A percentile compares a stretch with the other conserved stretches of the same genome.
phyloP scores from a whole-genome alignment of 1,140 invertebrate genomes.

The Leptestheria dahalacensis region DNA sequence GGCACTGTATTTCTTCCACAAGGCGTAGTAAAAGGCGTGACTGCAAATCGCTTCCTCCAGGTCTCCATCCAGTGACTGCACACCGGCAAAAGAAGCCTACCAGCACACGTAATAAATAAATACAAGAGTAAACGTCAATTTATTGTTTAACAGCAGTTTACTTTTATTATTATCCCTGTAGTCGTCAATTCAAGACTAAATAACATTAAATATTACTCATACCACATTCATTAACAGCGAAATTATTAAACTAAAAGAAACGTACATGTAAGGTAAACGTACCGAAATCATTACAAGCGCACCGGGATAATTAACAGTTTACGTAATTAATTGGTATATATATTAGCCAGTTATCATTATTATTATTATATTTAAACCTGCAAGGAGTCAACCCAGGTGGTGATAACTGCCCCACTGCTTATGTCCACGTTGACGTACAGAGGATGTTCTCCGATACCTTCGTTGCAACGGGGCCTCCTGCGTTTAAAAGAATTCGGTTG shows the following conservation, averaged over 20 bases:
- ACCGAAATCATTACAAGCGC: too few relatives aligned
- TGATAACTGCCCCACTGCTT: constrained; percentile 42
- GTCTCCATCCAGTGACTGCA: constrained; percentile 49
- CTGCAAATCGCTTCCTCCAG: constrained; percentile 54
- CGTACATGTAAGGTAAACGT: too few relatives aligned
- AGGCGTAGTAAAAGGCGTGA: constrained; percentile 47
- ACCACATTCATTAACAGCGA: too few relatives aligned
- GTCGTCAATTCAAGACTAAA: too few relatives aligned
- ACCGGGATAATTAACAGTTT: too few relatives aligned
- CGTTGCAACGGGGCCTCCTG: constrained; percentile 39
- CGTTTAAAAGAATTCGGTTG: constrained; percentile 17
- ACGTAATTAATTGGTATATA: too few relatives aligned
- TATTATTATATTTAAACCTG: constrained; percentile 28
- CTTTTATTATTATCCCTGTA: too few relatives aligned
- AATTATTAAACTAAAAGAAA: too few relatives aligned
- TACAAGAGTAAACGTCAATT: neutral
- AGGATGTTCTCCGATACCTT: constrained; percentile 43
- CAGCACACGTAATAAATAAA: neutral
- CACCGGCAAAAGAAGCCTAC: constrained; percentile 40
- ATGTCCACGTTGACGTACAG: constrained; percentile 58
- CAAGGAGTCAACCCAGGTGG: constrained; percentile 51
- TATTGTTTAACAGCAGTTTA: too few relatives aligned
- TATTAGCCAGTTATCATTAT: neutral
- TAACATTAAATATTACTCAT: too few relatives aligned
- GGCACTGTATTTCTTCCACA: constrained; percentile 47